Base-by-base conservation (phyloP, 92 coral and sea anemone species). In the Muricea muricata region DNA sequence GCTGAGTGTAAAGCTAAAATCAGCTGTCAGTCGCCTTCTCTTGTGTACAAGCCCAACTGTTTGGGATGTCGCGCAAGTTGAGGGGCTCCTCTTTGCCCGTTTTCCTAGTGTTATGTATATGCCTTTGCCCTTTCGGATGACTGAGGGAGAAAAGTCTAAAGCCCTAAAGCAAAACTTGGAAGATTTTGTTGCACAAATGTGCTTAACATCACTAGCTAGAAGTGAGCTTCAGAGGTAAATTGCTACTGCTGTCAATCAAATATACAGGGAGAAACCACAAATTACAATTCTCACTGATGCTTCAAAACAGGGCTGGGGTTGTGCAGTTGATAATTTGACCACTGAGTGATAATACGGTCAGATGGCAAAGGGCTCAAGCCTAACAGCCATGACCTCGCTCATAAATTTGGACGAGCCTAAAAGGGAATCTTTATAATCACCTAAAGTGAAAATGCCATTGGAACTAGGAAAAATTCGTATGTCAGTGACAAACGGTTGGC, bases 401-500 rank as follows among this genome's bases (percentile, higher is more conserved):
- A 71, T 57, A 55, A 55, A 55, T 5, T 55, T 24, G 28, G 3
- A 3, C 21, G 63, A 55, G 8, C 86, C 86, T 5, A 82, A 1
- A 23, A 82, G 48, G 3, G 86, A 70, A 12, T 55, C 63, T 12
- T 55, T 55, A 24, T 55, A 55, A 71, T 61, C 75, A 1, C 86
- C 90, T n/a, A 67, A 70, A 39, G 77, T 20, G 39, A 87, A 81
- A 29, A 87, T 34, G 0, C 82, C 75, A 28, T 50, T 34, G 12
- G 87, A 20, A 61, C 60, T 61, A 0, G 86, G 81, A 70, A 87
- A 87, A 1, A 68, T 33, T 3, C 80, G 50, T 12, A 21, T 10
- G 31, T 80, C 81, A 18, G 26, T 18, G 9, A 81, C 87, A 34
- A 73, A 87, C 0, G 91, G 79, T 65, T 75, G 79, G 15, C 15